Evolutionary conservation across 2,797 vertebrate genomes (phyloP).

Genomic region (Tenualosa thibaudeaui): DNA sequence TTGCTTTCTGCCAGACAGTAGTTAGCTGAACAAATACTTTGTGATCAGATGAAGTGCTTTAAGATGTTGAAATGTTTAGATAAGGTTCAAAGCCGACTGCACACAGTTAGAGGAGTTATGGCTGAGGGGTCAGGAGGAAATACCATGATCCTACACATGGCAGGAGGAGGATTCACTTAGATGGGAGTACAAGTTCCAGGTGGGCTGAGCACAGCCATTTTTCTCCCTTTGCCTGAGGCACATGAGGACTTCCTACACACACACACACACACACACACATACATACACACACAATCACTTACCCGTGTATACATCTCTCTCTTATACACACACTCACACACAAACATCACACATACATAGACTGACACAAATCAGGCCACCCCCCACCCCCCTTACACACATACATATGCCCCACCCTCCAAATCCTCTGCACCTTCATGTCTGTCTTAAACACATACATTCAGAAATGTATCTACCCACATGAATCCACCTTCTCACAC

Average conservation of each 20-base stretch:
- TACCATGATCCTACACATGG: neutral
- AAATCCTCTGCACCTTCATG: too few species aligned
- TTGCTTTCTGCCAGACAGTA: neutral
- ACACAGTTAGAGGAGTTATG: neutral
- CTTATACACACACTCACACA: neutral
- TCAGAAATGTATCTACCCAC: too few species aligned
- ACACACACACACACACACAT: slow-evolving; percentile 1
- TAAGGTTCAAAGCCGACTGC: slow-evolving; percentile 34
- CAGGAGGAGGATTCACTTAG: slow-evolving; percentile 26
- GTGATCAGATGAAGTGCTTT: slow-evolving; percentile 21
- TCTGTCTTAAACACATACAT: too few species aligned
- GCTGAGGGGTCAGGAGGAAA: neutral
- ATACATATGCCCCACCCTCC: too few species aligned
- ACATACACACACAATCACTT: neutral
- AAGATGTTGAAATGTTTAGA: slow-evolving; percentile 36
- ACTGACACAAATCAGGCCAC: too few species aligned
- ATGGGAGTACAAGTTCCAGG: slow-evolving; percentile 48
- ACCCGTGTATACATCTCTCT: neutral
- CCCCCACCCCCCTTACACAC: too few species aligned
- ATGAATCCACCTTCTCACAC: too few species aligned
- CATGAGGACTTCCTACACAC: slow-evolving; percentile 34
- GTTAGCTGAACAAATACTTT: neutral
- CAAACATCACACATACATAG: neutral
- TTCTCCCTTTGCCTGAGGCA: slow-evolving; percentile 36
- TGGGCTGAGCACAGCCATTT: slow-evolving; percentile 24